Evolutionary conservation across 2,113 vertebrate genomes (phyloP), one percentile per base, ranked within the genome.

Genomic region (human): DNA sequence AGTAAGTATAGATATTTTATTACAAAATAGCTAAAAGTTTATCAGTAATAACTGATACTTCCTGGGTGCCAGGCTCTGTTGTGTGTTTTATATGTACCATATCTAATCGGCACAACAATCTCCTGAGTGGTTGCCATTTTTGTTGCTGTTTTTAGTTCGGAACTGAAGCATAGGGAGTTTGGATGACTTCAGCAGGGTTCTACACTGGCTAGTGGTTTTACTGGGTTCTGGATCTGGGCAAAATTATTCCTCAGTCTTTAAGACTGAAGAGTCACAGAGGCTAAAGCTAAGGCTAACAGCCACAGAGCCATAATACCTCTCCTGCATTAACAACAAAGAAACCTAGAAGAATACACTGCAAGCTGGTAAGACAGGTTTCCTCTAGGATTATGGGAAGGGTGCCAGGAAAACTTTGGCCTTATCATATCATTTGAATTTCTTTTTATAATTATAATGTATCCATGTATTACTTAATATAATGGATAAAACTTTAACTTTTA

Each of bases 21-120:
- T 94, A 68, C 48, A 66, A 75, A 95, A 94, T 11, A 61, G 59
- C 30, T 12, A 93, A 88, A 66, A 52, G 72, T 76, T 97, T 76
- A 78, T 85, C 93, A 82, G 30, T 81, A 75, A 43, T 72, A 81
- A 75, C 3, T 6, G 88, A n/a, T 70, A 75, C 23, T 81, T 93
- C 23, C 55, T 78, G n/a, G 12, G 68, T 40, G 35, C 13, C 32
- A 48, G 59, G 20, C 45, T 70, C 5, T 45, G 55, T 64, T 90
- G 76, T 85, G 45, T 66, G 27, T 52, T 84, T 80, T 76, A 18
- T 50, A 22, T 72, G 59, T 68, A 14, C 82, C 30, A 22, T 59
- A 22, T 50, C 25, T n/a, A 68, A 14, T 87, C 89, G 59, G 89
- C 48, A 59, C 30, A 93, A 50, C 27, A n/a, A 12, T 17, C 27